These are phyloP conservation scores for Adelges cooleyi DNA, from an alignment of 1,140 invertebrate species.

Conservation along the genomic window DNA sequence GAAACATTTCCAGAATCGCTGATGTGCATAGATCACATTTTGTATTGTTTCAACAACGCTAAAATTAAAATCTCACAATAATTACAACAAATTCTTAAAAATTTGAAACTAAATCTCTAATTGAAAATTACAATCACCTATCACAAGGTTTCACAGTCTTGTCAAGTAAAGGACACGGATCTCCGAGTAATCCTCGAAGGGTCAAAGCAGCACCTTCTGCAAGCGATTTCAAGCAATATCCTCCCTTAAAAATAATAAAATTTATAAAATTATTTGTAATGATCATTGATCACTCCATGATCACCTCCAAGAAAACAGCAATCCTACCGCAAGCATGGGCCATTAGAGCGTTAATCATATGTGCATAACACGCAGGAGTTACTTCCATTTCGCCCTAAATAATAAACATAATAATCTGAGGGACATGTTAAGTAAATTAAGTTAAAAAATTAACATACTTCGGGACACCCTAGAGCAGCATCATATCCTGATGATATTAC, in stretches of 20 bases:
- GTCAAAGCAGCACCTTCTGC: constrained; percentile 82
- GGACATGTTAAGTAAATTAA: not conserved
- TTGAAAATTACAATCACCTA: no score
- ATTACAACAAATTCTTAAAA: no score
- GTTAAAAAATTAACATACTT: constrained; percentile 47
- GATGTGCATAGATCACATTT: constrained; percentile 67
- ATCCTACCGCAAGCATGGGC: constrained; percentile 64
- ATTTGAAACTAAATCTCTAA: constrained; percentile 7
- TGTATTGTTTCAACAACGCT: constrained; percentile 65
- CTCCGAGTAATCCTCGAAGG: constrained; percentile 69
- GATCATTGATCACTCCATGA: not conserved
- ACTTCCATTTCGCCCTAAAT: constrained; percentile 79
- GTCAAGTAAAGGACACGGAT: constrained; percentile 61
- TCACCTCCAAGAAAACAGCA: constrained; percentile 66
- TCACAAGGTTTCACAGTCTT: constrained; percentile 43
- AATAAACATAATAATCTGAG: not conserved
- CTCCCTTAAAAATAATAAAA: constrained; percentile 51
- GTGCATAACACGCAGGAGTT: constrained; percentile 74
- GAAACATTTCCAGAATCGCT: constrained; percentile 73
- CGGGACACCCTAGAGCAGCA: constrained; percentile 73
- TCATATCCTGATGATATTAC: constrained; percentile 84
- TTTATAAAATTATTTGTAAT: not conserved
- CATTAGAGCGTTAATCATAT: constrained; percentile 63
- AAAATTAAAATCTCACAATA: constrained; percentile 34
- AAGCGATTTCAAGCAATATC: constrained; percentile 82